Percentiles rank a stretch among this genome's conserved stretches.
Conservation (phyloP, 2,797 vertebrate genomes). For the Falco naumanni region DNA sequence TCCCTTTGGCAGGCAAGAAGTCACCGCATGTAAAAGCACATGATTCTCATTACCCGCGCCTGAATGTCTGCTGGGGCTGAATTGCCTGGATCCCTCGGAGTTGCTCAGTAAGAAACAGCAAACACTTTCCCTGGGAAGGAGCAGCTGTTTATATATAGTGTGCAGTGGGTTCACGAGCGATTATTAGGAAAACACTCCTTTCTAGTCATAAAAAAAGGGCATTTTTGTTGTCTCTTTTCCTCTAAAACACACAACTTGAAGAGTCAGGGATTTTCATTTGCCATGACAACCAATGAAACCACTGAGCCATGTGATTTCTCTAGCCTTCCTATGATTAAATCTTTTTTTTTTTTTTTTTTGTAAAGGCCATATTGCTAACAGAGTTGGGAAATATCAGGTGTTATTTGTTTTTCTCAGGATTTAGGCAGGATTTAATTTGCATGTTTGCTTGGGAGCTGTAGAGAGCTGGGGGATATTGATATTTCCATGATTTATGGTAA, state of each 20-base stretch:
- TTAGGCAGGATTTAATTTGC: constrained; percentile 15
- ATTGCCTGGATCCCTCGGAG: background rate
- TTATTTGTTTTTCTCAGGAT: constrained; percentile 51
- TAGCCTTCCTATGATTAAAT: constrained; percentile 15
- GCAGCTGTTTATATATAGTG: constrained; percentile 14
- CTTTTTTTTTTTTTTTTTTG: background rate
- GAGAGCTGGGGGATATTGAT: background rate
- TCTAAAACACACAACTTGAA: constrained; percentile 9
- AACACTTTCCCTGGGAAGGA: constrained; percentile 34
- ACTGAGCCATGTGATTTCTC: constrained; percentile 32
- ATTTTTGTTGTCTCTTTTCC: constrained; percentile 15
- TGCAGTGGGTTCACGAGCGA: background rate
- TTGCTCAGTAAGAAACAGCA: background rate
- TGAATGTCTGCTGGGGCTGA: background rate
- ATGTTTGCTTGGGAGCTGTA: constrained; percentile 4
- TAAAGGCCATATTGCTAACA: background rate
- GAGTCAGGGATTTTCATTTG: constrained; percentile 49
- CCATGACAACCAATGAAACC: constrained; percentile 61
- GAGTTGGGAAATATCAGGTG: constrained; percentile 50
- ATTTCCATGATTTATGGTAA: background rate
- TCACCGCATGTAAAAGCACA: background rate
- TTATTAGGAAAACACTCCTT: constrained; percentile 44
- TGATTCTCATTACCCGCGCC: background rate
- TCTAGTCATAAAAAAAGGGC: background rate
- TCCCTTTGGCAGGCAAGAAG: constrained; percentile 25